phyloP scores from a whole-genome alignment of 2,888 invertebrate species.

The Temnothorax unifasciatus region DNA sequence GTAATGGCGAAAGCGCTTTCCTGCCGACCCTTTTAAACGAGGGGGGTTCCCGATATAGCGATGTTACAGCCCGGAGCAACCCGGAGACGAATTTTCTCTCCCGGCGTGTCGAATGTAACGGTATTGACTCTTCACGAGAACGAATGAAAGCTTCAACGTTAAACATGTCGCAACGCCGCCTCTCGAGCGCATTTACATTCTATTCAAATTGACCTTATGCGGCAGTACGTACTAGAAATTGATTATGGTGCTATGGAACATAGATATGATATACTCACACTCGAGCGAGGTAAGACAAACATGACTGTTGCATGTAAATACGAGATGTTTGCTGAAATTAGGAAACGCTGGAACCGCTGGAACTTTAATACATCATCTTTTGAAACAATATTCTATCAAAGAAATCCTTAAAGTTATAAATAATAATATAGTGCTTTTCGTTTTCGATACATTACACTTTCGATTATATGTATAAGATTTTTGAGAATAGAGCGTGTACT shows the following conservation, averaged over 20 bases:
- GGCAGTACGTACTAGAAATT: conserved; percentile 30
- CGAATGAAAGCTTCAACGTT: conserved; percentile 37
- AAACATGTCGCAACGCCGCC: conserved; percentile 24
- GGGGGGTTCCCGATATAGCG: conserved; percentile 64
- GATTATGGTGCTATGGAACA: conserved; percentile 20
- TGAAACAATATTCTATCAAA: neutral
- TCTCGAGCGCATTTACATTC: conserved; percentile 32
- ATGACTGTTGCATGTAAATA: neutral
- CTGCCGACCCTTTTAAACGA: conserved; percentile 62
- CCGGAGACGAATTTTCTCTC: conserved; percentile 58
- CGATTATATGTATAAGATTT: neutral
- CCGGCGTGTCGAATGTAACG: conserved; percentile 49
- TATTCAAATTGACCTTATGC: conserved; percentile 29
- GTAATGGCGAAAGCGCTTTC: conserved; percentile 75
- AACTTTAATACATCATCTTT: neutral
- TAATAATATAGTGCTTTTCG: neutral
- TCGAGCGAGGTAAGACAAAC: neutral
- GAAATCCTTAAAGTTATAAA: neutral
- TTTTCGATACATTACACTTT: neutral
- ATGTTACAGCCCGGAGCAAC: conserved; percentile 47
- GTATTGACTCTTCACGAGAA: conserved; percentile 54
- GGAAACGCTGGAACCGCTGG: neutral
- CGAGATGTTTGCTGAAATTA: neutral
- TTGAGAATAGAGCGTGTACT: neutral
- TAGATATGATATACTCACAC: neutral